Evolutionary conservation across 2,113 vertebrate genomes (phyloP), one percentile per base, ranked within the genome.

Genomic region (Coptodon bakossiorum): DNA sequence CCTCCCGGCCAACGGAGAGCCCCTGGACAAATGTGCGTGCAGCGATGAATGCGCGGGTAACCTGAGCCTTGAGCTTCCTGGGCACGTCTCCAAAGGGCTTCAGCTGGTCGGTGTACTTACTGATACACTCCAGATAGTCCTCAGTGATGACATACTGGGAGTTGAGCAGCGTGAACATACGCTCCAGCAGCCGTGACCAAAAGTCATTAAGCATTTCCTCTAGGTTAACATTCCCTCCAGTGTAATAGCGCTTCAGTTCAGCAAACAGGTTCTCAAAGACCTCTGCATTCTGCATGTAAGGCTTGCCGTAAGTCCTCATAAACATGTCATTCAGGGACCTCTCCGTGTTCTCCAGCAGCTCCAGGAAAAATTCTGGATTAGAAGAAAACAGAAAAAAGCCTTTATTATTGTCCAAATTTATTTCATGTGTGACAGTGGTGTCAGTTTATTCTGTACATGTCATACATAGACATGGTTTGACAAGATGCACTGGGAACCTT

Each of bases 191-290:
- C 71, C 97, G 96, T 3, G 98, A 97, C 98, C 98, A 99, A 94
- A 99, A 99, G 93, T 99, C 98, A 3, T 98, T 98, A 76, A 99
- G 97, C 98, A 99, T 98, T 91, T 99, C 98, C 90, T 99, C 98
- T 93, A 99, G 94, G 93, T 99, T 99, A 29, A 99, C 98, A 0
- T 99, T 98, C 48, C 99, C 99, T 11, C 98, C 98, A 0, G 97
- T 98, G 95, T 99, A 99, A 88, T 99, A 99, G 1, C 98, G 96
- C 88, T 98, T 98, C 66, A 99, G 97, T 91, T 99, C 98, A 0
- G 97, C 96, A 86, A 99, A 99, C 89, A 99, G 97, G 90, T 99
- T 98, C 96, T 98, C 97, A 94, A 99, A 99, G n/a, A 99, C 98
- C 91, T 99, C 98, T 0, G 98, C 97, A 93, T 99, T 99, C 95